These are phyloP conservation scores for Anguilla anguilla DNA, from an alignment of 2,797 vertebrate species.

Conservation along the genomic window DNA sequence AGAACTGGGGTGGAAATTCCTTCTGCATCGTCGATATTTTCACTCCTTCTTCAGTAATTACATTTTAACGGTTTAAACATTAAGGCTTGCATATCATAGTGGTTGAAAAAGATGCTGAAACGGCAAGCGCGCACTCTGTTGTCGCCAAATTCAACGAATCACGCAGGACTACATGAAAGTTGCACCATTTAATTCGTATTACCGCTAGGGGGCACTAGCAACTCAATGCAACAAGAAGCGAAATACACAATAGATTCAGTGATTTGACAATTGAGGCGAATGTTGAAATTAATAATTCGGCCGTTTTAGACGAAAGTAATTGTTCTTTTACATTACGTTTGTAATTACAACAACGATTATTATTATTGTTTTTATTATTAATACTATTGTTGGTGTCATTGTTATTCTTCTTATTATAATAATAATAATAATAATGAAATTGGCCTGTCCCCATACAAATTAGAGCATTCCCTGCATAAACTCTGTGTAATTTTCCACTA, in stretches of 20 bases:
- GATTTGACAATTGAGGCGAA: background rate
- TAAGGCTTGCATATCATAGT: background rate
- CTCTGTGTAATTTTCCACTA: background rate
- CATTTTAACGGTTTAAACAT: background rate
- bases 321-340: background rate
- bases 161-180: background rate
- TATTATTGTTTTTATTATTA: background rate
- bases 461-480: background rate
- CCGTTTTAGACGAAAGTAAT: background rate
- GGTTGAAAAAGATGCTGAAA: background rate
- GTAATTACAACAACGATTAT: background rate
- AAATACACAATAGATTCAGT: background rate
- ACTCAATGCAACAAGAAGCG: background rate
- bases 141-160: background rate
- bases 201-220: constrained; percentile 4
- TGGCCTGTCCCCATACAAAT: background rate
- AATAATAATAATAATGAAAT: too few relatives aligned
- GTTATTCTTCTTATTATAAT: background rate
- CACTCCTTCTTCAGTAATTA: background rate
- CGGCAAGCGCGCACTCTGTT: background rate
- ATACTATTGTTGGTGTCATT: background rate
- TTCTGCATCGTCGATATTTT: background rate
- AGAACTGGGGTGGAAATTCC: background rate
- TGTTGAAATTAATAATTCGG: background rate
- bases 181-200: background rate